Evolutionary conservation across 1,140 invertebrate species (phyloP), one percentile per base, ranked within the genome.

Genomic region (Bacillus rossius): DNA sequence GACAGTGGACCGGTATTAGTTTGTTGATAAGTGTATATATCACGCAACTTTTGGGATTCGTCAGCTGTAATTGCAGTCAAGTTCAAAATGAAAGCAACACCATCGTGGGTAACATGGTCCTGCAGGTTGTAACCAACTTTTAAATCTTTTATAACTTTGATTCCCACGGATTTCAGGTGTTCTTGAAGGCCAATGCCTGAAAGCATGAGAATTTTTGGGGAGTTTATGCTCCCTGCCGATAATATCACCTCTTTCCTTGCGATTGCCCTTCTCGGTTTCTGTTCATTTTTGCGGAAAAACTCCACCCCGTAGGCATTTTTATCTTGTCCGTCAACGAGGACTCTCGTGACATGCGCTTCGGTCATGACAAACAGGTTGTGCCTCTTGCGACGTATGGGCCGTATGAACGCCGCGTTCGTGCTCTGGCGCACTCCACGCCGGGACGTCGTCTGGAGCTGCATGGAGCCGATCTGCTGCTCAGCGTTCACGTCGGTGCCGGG

Each of bases 281-380:
- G 29, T 10, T 34, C 29, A 34, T 34, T 34, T 34, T 34, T 34
- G 29, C 10, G 43, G 8, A 48, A 22, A 40, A 48, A 57, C 26
- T 57, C 81, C 2, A 93, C 81, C 2, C 88, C 90, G 50, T 79
- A 77, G 1, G 89, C 88, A 42, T 71, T 71, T 67, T 88, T 89
- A 1, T 79, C 82, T 8, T 73, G 59, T 0, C 75, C 75, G 73
- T 94, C 84, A 63, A 94, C 88, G 1, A 92, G 67, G 2, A 94
- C 69, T 66, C 82, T 82, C 0, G 81, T 87, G 0, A 84, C 88
- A 47, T 86, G 80, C 0, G 89, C 80, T 55, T 86, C 78, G 0
- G 83, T 87, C 23, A 84, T 71, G 1, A 93, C 78, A 47, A 78
- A 76, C 20, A 95, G 72, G 72, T 95, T 96, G 1, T 70, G 68